Evolutionary conservation across 2,797 vertebrate species (phyloP).

Genomic region (Hafferia zeledoni): DNA sequence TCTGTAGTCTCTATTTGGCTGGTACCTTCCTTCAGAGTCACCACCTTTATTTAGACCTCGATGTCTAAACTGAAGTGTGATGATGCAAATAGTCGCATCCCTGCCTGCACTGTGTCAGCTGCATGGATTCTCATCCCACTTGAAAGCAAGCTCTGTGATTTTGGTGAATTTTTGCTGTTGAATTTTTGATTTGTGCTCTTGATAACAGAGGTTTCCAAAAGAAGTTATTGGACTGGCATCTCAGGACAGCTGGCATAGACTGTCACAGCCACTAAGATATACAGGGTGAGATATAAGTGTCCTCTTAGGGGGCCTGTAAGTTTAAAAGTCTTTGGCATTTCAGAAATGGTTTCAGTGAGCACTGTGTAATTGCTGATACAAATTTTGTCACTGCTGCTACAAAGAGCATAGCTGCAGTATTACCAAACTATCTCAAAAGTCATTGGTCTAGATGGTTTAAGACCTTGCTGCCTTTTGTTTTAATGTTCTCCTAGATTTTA

Average conservation of each 20-base stretch:
- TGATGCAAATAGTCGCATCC: not conserved
- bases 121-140: not conserved
- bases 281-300: not conserved
- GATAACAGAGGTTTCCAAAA: not conserved
- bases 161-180: not conserved
- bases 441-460: not conserved
- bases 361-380: not conserved
- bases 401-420: not conserved
- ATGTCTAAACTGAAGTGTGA: not conserved
- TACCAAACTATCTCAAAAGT: not conserved
- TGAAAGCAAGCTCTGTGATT: not conserved
- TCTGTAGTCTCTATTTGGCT: not conserved
- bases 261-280: not conserved
- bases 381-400: not conserved
- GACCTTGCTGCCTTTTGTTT: not conserved
- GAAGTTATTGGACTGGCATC: not conserved
- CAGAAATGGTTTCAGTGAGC: not conserved
- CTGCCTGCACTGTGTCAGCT: not conserved
- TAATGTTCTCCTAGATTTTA: not conserved
- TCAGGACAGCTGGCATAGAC: not conserved
- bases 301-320: not conserved
- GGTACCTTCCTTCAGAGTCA: not conserved
- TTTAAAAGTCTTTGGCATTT: not conserved
- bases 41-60: not conserved
- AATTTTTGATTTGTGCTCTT: not conserved